Evolutionary conservation across 2,113 vertebrate genomes (phyloP), one percentile per base, ranked within the genome.

Genomic region (Silurus glanis): DNA sequence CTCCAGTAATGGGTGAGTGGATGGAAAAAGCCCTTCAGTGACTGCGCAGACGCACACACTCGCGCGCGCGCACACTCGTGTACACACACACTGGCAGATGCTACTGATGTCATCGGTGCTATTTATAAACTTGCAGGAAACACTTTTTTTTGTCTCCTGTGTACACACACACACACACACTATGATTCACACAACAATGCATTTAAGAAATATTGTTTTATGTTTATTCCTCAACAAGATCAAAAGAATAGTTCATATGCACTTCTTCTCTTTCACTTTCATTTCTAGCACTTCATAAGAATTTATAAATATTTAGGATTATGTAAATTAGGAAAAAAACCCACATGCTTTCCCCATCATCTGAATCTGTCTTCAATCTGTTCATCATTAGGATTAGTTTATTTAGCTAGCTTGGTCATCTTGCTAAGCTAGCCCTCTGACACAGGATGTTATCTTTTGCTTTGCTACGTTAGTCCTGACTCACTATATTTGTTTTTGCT

Each of bases 91-190:
- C 45, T 49, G n/a, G 66, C 81, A 69, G 61, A 81, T 88, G 78
- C 21, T 49, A 78, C 78, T 83, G 82, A 87, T 78, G 84, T 84
- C 66, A 84, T 47, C 53, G 13, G 14, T 67, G 53, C 84, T 91
- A 90, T 90, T 91, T 90, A 76, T 88, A 89, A 82, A 74, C 62
- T 9, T 74, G 45, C 88, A 90, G 90, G 88, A 91, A 89, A 83
- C 64, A 47, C 62, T 61, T 58, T 72, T 17, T 81, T 56, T 19
- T 45, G 37, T 6, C 66, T 14, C 25, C 6, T 25, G 4, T 12
- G 1, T 28, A 59, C 49, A 72, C 53, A 37, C 67, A 66, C 71
- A 64, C 76, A 75, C 79, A 83, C 69, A 69, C 82, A 80, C 66
- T 19, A 21, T 56, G 8, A 64, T 23, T 49, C 81, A 74, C 67